phyloP scores from a whole-genome alignment of 2,888 invertebrate species.

The Archips crataeganus region DNA sequence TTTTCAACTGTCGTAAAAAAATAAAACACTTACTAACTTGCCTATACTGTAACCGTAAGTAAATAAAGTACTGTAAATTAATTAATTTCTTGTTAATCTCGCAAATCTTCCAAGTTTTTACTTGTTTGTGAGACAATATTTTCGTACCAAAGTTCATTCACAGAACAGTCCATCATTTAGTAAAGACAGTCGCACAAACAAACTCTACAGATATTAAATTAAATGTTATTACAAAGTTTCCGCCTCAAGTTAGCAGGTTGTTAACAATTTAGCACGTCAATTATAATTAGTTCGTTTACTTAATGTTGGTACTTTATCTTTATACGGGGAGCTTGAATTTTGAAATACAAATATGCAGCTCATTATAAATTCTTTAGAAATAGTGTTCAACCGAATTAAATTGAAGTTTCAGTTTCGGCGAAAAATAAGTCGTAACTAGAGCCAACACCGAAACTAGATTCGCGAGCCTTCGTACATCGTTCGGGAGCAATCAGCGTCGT shows the following conservation, averaged over 20 bases:
- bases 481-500: too few relatives aligned
- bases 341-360: not conserved
- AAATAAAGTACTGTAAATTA: not conserved
- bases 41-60: not conserved
- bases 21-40: too few relatives aligned
- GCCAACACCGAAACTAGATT: too few relatives aligned
- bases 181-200: constrained; percentile 16
- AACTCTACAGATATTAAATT: constrained; percentile 29
- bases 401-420: too few relatives aligned
- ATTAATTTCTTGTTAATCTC: not conserved
- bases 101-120: not conserved
- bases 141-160: not conserved
- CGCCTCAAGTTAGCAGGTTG: constrained; percentile 1
- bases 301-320: not conserved
- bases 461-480: too few relatives aligned
- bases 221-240: constrained; percentile 28
- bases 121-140: not conserved
- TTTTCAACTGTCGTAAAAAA: too few relatives aligned
- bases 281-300: constrained; percentile 12
- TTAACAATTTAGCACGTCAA: constrained; percentile 15
- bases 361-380: not conserved
- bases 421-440: too few relatives aligned
- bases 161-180: constrained; percentile 21
- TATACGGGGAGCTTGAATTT: not conserved
- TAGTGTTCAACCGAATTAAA: too few relatives aligned